These are phyloP conservation scores for Apostichopus californicus DNA, from an alignment of 35 echinoderm and acorn worm genomes.

Conservation along the genomic window DNA sequence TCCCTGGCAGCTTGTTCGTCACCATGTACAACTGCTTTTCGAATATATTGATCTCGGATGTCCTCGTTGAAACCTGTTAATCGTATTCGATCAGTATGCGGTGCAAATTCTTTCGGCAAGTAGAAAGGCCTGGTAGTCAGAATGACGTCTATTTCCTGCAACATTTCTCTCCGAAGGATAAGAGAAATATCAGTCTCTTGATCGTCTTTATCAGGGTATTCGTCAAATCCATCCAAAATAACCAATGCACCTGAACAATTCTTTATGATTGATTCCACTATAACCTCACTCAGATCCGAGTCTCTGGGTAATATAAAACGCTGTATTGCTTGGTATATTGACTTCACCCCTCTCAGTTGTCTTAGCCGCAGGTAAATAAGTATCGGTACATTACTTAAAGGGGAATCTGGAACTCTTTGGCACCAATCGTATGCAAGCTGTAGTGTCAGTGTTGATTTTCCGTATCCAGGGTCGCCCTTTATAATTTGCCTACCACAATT, in stretches of 20 bases:
- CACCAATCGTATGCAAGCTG: conserved; percentile 31
- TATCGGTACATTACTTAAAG: background rate
- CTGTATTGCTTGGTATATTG: background rate
- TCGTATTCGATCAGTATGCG: too few relatives aligned
- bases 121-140: too few relatives aligned
- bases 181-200: background rate
- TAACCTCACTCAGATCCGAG: background rate
- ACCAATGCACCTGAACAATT: background rate
- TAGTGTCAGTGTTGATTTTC: background rate
- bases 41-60: background rate
- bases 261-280: background rate
- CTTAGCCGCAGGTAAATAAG: conserved; percentile 7
- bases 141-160: too few relatives aligned
- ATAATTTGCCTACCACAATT: background rate
- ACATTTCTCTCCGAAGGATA: background rate
- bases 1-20: background rate
- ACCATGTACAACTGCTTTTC: background rate
- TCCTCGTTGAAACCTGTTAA: too few relatives aligned
- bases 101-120: too few relatives aligned
- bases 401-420: background rate
- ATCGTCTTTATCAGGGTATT: background rate
- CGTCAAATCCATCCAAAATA: conserved; percentile 17
- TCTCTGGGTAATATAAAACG: background rate
- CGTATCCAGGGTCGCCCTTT: conserved; percentile 10
- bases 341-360: background rate